Evolutionary conservation across 2,113 vertebrate genomes (phyloP), one percentile per base, ranked within the genome.

Genomic region (Crocuta crocuta): DNA sequence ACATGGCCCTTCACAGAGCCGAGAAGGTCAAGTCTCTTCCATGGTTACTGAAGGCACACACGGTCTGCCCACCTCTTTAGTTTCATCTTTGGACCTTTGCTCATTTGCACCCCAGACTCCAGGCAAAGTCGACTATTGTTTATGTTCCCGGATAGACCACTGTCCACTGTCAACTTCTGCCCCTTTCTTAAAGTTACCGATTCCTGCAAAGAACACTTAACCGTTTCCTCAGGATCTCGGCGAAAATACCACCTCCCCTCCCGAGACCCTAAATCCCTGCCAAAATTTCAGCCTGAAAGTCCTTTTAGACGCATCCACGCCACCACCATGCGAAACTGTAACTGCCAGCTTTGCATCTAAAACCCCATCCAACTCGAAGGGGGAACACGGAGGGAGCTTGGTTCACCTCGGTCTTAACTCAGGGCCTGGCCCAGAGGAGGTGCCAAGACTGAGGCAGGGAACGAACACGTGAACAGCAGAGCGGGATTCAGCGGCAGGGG

Each of bases 1-100:
- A 26, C 65, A 21, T 0, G 10, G 21, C 15, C 58, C 73, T 12
- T 39, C 28, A 0, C 0, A 2, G 10, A 2, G 11, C n/a, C 35
- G 31, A 61, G 39, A 73, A 94, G 39, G 43, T 12, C 43, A 33
- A 19, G 65, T 66, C 24, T 74, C 66, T 50, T n/a, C 9, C 2
- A 0, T 3, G 6, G n/a, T 43, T 58, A n/a, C 28, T 45, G 39
- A 43, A 55, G 7, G 12, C 33, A 31, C 28, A 53, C 0, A 0
- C 0, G 7, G 48, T 7, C 11, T 2, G 7, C 7, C 45, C 78
- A 5, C 7, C n/a, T 82, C 71, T n/a, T 45, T 4, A 73, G 23
- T 17, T 71, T 55, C 45, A 66, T 26, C 63, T 19, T 70, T 68
- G 8, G 23, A 35, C 24, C 2, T 63, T 85, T 55, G 68, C 28